These are phyloP conservation scores for Stylophora pistillata DNA, from an alignment of 64 coral and sea anemone genomes.

Conservation along the genomic window DNA sequence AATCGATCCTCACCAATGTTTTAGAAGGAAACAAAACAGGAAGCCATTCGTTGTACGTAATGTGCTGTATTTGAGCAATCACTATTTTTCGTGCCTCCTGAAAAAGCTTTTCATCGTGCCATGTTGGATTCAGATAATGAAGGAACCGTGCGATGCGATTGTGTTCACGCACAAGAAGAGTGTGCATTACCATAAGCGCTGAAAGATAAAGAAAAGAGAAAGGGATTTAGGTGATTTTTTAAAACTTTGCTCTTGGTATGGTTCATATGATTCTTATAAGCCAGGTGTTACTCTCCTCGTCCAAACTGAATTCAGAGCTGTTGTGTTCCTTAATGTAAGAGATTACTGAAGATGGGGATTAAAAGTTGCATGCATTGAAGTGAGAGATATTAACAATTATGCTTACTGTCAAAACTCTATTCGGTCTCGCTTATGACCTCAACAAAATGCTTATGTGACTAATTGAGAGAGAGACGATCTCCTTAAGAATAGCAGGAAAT, in stretches of 20 bases:
- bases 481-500: no score
- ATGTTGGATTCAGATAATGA: not conserved
- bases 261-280: not conserved
- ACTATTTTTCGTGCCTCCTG: conserved; percentile 66
- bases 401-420: no score
- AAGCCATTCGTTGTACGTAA: conserved; percentile 75
- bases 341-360: no score
- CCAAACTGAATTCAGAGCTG: no score
- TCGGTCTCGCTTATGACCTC: no score
- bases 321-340: no score
- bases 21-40: conserved; percentile 18
- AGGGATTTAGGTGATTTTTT: not conserved
- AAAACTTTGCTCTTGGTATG: not conserved
- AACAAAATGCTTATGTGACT: no score
- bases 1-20: conserved; percentile 29
- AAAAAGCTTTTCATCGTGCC: conserved; percentile 42
- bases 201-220: not conserved
- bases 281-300: no score
- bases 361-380: no score
- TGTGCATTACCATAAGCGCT: conserved; percentile 65
- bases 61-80: conserved; percentile 61
- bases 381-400: no score
- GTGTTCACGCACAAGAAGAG: conserved; percentile 57
- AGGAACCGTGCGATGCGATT: conserved; percentile 47
- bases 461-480: no score